phyloP scores from a whole-genome alignment of 23 tunicate species.

The Diplosoma virens region DNA sequence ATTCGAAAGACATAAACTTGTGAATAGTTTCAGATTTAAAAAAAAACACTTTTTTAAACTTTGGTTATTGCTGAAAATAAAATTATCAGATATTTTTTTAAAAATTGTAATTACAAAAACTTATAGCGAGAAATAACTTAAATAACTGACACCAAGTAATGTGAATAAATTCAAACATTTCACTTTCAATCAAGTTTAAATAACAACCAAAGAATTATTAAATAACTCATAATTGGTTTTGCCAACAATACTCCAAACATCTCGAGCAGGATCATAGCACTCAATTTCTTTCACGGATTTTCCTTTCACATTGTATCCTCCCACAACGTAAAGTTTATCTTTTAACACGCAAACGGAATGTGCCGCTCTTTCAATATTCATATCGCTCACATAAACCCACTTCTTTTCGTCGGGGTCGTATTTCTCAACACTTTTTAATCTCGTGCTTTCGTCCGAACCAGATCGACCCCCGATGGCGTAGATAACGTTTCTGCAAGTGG shows the following conservation, averaged over 20 bases:
- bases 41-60: too few species aligned
- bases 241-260: conserved; percentile 3
- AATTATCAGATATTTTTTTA: too few species aligned
- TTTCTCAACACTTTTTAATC: conserved; percentile 1
- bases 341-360: neutral
- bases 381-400: neutral
- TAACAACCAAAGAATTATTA: neutral
- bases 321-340: neutral
- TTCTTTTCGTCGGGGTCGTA: neutral
- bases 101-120: too few species aligned
- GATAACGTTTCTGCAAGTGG: neutral
- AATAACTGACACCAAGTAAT: too few species aligned
- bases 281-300: neutral
- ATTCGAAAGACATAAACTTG: too few species aligned
- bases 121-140: too few species aligned
- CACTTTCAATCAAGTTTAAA: too few species aligned
- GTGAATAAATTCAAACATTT: too few species aligned
- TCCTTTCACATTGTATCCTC: neutral
- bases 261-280: neutral
- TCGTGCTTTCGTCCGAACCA: neutral
- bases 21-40: too few species aligned
- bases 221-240: neutral
- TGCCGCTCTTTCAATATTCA: neutral
- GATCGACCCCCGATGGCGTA: conserved; percentile 2
- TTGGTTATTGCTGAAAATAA: too few species aligned